phyloP scores from a whole-genome alignment of 2,113 vertebrate genomes.

The Hyperopisus bebe region DNA sequence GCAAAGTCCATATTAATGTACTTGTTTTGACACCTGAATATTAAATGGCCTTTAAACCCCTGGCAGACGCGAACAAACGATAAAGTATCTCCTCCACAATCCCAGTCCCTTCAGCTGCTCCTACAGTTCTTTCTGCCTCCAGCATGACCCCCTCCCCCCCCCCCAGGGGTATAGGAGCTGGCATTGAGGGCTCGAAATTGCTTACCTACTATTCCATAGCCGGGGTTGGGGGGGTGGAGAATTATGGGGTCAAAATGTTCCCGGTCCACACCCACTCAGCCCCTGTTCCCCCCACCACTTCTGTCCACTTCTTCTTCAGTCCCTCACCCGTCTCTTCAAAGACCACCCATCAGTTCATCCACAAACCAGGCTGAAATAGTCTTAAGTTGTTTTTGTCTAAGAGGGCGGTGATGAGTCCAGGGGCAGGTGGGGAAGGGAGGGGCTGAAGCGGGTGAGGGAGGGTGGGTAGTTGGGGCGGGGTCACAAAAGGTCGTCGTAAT shows the following conservation, averaged over 20 bases:
- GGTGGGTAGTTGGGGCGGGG: conserved; percentile 6
- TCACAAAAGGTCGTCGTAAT: conserved; percentile 86
- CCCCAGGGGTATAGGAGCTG: neutral
- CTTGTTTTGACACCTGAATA: conserved; percentile 13
- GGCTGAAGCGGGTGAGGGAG: neutral
- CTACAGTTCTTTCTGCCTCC: neutral
- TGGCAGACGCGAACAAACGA: neutral
- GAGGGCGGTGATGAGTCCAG: neutral
- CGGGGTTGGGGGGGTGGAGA: neutral
- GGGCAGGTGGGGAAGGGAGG: neutral
- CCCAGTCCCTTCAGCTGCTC: neutral
- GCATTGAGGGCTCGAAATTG: neutral
- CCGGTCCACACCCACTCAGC: neutral
- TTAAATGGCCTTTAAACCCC: neutral
- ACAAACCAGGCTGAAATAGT: neutral
- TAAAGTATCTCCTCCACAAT: neutral
- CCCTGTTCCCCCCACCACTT: neutral
- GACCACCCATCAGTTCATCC: neutral
- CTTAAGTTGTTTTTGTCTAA: neutral
- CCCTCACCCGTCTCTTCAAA: neutral
- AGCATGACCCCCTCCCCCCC: neutral
- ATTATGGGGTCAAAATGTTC: neutral
- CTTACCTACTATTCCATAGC: neutral
- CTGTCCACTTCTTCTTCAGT: neutral
- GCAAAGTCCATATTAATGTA: neutral